These are phyloP conservation scores for Drosophila mimetica DNA, from an alignment of 2,888 invertebrate species.

Conservation along the genomic window DNA sequence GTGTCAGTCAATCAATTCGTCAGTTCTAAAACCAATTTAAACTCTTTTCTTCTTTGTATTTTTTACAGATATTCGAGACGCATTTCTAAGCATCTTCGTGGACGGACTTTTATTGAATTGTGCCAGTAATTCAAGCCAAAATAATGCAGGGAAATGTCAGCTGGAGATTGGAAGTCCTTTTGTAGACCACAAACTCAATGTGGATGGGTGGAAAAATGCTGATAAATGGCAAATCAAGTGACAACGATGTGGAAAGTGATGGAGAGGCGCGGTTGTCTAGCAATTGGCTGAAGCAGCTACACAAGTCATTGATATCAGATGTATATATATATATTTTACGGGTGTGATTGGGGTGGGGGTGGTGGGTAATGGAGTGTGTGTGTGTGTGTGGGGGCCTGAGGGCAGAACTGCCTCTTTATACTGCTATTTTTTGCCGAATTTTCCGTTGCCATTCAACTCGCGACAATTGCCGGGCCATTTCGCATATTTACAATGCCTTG, in stretches of 20 bases:
- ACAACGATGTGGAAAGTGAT: conserved; percentile 67
- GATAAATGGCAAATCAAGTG: conserved; percentile 78
- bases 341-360: conserved; percentile 14
- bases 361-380: conserved; percentile 15
- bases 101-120: conserved; percentile 29
- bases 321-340: conserved; percentile 29
- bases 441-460: conserved; percentile 28
- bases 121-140: conserved; percentile 37
- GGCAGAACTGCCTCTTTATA: conserved; percentile 24
- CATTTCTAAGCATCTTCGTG: conserved; percentile 67
- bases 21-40: conserved; percentile 6
- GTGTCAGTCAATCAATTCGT: background rate
- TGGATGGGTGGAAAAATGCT: conserved; percentile 44
- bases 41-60: conserved; percentile 12
- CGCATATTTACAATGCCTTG: conserved; percentile 49
- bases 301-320: conserved; percentile 67
- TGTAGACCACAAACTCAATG: conserved; percentile 10
- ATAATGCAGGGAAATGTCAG: conserved; percentile 44
- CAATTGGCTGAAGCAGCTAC: conserved; percentile 67
- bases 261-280: conserved; percentile 37
- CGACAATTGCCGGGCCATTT: conserved; percentile 54
- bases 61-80: conserved; percentile 78
- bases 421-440: conserved; percentile 33
- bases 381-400: conserved; percentile 9
- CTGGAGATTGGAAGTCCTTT: conserved; percentile 13